These are phyloP conservation scores for Brienomyrus brachyistius DNA, from an alignment of 2,113 vertebrate genomes.

Conservation along the genomic window DNA sequence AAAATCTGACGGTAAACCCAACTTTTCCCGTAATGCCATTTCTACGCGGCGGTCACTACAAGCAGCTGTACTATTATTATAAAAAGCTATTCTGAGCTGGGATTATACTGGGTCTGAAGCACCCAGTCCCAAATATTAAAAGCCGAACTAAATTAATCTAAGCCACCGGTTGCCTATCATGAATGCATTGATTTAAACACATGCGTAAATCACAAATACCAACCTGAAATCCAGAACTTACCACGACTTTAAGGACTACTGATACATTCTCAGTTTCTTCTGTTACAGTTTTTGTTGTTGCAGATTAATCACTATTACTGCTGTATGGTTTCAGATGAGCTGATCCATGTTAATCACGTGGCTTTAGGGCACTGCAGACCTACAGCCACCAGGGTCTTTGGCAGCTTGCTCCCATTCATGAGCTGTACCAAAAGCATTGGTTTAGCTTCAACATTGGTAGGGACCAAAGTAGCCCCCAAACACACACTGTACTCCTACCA, in stretches of 20 bases:
- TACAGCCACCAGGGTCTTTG: background rate
- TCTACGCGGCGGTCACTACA: background rate
- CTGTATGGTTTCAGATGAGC: background rate
- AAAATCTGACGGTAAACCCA: background rate
- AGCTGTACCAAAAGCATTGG: background rate
- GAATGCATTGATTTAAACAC: background rate
- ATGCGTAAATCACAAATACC: background rate
- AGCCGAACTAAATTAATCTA: background rate
- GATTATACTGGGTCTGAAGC: background rate
- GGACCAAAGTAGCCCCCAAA: background rate
- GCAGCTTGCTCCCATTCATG: background rate
- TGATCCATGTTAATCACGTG: background rate
- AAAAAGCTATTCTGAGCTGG: background rate
- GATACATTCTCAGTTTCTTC: background rate
- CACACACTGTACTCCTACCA: background rate
- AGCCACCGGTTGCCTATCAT: background rate
- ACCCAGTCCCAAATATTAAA: background rate
- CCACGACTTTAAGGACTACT: background rate
- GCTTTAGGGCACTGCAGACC: background rate
- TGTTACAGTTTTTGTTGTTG: background rate
- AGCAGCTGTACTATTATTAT: constrained; percentile 5
- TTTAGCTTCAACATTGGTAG: background rate
- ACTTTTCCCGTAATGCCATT: background rate
- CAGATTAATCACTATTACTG: background rate
- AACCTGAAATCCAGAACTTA: background rate